phyloP scores from a whole-genome alignment of 2,797 vertebrate species.

The Coranthus polyacanthus region DNA sequence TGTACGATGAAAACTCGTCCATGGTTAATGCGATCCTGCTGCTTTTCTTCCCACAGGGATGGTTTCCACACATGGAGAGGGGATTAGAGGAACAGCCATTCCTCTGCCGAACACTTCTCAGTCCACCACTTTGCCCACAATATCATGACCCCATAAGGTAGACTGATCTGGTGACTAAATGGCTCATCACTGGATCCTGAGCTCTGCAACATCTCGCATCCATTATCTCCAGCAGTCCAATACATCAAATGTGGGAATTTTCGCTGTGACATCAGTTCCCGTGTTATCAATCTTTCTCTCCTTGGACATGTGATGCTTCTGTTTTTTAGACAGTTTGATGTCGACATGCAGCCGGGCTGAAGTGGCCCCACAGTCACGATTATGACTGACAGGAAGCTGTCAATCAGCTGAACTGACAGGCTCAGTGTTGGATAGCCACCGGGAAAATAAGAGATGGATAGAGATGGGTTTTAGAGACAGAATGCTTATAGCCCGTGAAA shows the following conservation, averaged over 20 bases:
- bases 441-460: slow-evolving; percentile 26
- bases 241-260: slow-evolving; percentile 45
- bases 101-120: slow-evolving; percentile 45
- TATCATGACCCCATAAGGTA: slow-evolving; percentile 53
- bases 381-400: slow-evolving; percentile 54
- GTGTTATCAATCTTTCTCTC: slow-evolving; percentile 45
- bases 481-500: slow-evolving; percentile 21
- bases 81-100: slow-evolving; percentile 56
- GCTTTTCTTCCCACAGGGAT: slow-evolving; percentile 68
- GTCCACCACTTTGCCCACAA: slow-evolving; percentile 47
- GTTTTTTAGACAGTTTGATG: slow-evolving; percentile 31
- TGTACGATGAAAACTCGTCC: slow-evolving; percentile 78
- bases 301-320: slow-evolving; percentile 5
- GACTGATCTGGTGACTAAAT: slow-evolving; percentile 49
- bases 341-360: slow-evolving; percentile 14
- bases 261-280: slow-evolving; percentile 40
- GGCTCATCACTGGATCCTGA: slow-evolving; percentile 35
- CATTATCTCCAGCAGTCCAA: slow-evolving; percentile 34
- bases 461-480: slow-evolving; percentile 2
- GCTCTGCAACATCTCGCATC: slow-evolving; percentile 32
- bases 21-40: slow-evolving; percentile 79
- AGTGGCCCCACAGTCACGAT: slow-evolving; percentile 30
- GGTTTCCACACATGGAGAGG: slow-evolving; percentile 48
- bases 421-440: slow-evolving; percentile 29
- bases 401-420: slow-evolving; percentile 45